Evolutionary conservation across 2,888 invertebrate genomes (phyloP).

Genomic region (Eupithecia dodoneata): DNA sequence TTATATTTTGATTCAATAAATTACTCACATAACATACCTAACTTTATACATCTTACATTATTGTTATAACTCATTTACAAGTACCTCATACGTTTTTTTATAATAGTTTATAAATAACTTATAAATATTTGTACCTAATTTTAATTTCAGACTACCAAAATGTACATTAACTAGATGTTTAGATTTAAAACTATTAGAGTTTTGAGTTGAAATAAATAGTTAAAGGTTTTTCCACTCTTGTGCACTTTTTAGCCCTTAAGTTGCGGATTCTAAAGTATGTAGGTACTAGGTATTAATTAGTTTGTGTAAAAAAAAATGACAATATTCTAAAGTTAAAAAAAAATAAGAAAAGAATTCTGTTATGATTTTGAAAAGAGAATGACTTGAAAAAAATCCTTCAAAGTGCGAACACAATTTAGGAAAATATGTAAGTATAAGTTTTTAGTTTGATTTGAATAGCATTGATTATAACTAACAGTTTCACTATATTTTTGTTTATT

Average conservation of each 20-base stretch:
- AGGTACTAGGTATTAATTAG: background rate
- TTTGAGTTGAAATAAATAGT: slow-evolving; percentile 7
- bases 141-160: slow-evolving; percentile 60
- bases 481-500: background rate
- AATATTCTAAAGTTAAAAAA: background rate
- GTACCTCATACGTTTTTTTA: slow-evolving; percentile 64
- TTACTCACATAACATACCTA: slow-evolving; percentile 81
- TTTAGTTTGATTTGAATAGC: background rate
- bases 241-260: background rate
- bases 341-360: background rate
- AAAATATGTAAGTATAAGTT: background rate
- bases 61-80: slow-evolving; percentile 70
- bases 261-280: background rate
- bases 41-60: slow-evolving; percentile 77
- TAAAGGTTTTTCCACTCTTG: background rate
- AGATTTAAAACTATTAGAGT: slow-evolving; percentile 1
- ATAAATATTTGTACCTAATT: slow-evolving; percentile 78
- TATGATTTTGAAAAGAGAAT: background rate
- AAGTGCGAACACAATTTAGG: background rate
- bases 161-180: slow-evolving; percentile 45
- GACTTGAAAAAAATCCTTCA: background rate
- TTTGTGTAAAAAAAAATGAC: background rate
- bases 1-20: slow-evolving; percentile 84
- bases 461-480: background rate
- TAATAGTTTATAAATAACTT: slow-evolving; percentile 68